Percentiles rank a stretch among this genome's conserved stretches.
Evolutionary conservation across 2,888 invertebrate genomes (phyloP).

Genomic region (Ochropacha duplaris): DNA sequence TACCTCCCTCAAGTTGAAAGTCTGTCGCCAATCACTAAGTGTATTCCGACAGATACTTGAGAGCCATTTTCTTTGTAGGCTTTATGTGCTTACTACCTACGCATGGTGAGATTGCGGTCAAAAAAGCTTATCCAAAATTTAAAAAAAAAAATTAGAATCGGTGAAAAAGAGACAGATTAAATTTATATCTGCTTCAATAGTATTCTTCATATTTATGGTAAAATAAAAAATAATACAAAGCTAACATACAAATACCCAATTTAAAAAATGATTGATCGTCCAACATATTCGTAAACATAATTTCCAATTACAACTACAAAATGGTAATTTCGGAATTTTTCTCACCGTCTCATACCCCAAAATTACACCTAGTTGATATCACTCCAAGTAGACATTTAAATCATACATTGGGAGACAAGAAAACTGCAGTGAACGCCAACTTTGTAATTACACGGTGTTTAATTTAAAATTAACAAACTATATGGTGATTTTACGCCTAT

Average conservation of each 20-base stretch:
- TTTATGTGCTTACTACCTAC: too few species aligned
- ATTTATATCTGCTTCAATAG: too few species aligned
- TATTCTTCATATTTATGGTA: too few species aligned
- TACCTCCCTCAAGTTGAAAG: too few species aligned
- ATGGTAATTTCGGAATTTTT: neutral
- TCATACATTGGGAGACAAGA: slow-evolving; percentile 56
- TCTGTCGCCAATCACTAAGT: too few species aligned
- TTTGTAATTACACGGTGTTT: slow-evolving; percentile 67
- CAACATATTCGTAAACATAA: neutral
- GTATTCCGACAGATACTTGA: too few species aligned
- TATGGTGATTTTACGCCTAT: slow-evolving; percentile 53
- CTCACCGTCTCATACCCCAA: slow-evolving; percentile 28
- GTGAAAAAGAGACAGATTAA: too few species aligned
- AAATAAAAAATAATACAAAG: too few species aligned
- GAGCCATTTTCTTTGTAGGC: too few species aligned
- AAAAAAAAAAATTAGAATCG: too few species aligned
- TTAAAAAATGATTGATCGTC: neutral
- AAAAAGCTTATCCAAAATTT: too few species aligned
- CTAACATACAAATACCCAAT: neutral
- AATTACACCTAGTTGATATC: slow-evolving; percentile 32
- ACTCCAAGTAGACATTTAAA: slow-evolving; percentile 53
- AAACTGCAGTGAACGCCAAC: slow-evolving; percentile 57
- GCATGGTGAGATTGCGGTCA: too few species aligned
- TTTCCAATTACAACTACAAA: neutral
- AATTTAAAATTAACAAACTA: slow-evolving; percentile 68